Base-by-base conservation (phyloP, 1,140 invertebrate genomes). In the Schlechtendalia chinensis region DNA sequence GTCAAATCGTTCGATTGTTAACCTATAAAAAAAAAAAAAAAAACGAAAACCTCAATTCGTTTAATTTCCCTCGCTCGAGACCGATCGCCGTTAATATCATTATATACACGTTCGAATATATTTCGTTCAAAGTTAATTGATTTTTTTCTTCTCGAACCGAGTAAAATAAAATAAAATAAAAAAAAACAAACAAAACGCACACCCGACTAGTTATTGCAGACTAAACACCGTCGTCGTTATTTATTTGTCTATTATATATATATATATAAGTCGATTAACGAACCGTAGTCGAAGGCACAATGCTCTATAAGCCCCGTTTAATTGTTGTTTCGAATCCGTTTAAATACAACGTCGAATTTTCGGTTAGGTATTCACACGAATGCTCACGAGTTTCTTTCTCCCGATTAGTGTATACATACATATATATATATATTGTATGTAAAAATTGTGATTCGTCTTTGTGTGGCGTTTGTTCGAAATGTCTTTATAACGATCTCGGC, bases 401-500 rank as follows among this genome's bases (percentile, higher is more conserved):
- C n/a, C n/a, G n/a, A n/a, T n/a, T n/a, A n/a, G n/a, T n/a, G n/a
- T n/a, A n/a, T n/a, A n/a, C n/a, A n/a, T n/a, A n/a, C n/a, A n/a
- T n/a, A n/a, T n/a, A n/a, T n/a, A n/a, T n/a, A n/a, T n/a, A n/a
- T n/a, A n/a, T n/a, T n/a, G n/a, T n/a, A n/a, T n/a, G n/a, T n/a
- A n/a, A n/a, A n/a, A n/a, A n/a, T n/a, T n/a, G n/a, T n/a, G n/a
- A n/a, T n/a, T n/a, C n/a, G n/a, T n/a, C n/a, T n/a, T n/a, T n/a
- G n/a, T n/a, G n/a, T n/a, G n/a, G n/a, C n/a, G n/a, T 8, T 50
- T 63, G 54, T 72, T 54, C 54, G 16, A 72, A 72, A 72, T 54
- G 27, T 72, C 24, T 54, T 72, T 72, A 19, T 54, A 53, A 72
- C 54, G 27, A 72, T 72, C 27, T 72, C 50, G 54, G n/a, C 47